Conservation (phyloP, 2,888 invertebrate species). For the Patella ulyssiponensis region DNA sequence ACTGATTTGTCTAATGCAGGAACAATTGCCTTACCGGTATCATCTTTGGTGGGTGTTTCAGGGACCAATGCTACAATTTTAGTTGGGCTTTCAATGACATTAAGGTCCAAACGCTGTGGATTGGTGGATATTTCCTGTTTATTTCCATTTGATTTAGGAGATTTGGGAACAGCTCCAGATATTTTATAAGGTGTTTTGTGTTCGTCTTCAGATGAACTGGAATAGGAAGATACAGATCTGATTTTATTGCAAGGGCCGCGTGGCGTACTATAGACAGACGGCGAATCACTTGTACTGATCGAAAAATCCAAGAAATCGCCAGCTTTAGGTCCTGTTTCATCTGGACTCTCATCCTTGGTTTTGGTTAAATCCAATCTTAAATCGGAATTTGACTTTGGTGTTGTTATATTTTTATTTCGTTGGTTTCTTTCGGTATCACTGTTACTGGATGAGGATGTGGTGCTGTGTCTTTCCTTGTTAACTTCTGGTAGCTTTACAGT, state of each 20-base stretch:
- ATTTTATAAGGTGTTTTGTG: slow-evolving; percentile 7
- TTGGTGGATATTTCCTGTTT: background rate
- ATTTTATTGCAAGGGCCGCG: background rate
- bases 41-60: background rate
- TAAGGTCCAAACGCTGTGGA: no score
- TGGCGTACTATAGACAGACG: background rate
- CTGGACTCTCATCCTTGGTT: background rate
- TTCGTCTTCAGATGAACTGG: slow-evolving; percentile 7
- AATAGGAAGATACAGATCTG: slow-evolving; percentile 4
- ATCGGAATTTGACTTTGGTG: background rate
- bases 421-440: background rate
- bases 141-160: background rate
- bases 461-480: no score
- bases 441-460: background rate
- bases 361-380: background rate
- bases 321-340: background rate
- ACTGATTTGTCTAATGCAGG: background rate
- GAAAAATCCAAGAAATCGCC: slow-evolving; percentile 5
- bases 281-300: slow-evolving; percentile 6
- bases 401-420: background rate
- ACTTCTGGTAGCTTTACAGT: no score
- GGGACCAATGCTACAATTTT: background rate
- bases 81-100: no score
- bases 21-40: background rate
- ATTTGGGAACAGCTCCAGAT: background rate